These are phyloP conservation scores for Ligdia adustata DNA, from an alignment of 2,888 invertebrate species.

Conservation along the genomic window DNA sequence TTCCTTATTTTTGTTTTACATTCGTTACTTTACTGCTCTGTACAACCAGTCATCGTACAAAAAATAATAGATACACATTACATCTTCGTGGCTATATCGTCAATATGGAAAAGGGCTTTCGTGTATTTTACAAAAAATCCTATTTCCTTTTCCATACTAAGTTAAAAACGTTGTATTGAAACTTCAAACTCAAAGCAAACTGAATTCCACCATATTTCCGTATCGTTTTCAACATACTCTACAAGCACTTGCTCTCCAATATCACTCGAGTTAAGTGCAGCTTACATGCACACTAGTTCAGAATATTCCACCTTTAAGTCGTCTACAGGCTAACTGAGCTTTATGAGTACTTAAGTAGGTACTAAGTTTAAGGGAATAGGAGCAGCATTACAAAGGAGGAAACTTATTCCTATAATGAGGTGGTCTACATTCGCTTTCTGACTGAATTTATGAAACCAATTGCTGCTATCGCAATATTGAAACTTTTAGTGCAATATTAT, in stretches of 20 bases:
- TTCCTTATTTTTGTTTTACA: too few species aligned
- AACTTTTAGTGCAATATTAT: too few species aligned
- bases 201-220: conserved; percentile 3
- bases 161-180: too few species aligned
- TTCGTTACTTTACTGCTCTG: too few species aligned
- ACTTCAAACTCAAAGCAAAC: background rate
- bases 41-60: too few species aligned
- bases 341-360: background rate
- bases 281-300: conserved; percentile 7
- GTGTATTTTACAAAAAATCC: too few species aligned
- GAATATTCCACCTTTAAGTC: conserved; percentile 1
- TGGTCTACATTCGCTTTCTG: background rate
- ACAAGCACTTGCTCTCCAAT: conserved; percentile 5
- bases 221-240: conserved; percentile 12
- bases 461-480: background rate
- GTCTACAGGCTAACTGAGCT: background rate
- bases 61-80: too few species aligned
- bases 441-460: background rate
- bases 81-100: too few species aligned
- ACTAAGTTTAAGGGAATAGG: background rate
- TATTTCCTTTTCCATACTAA: too few species aligned
- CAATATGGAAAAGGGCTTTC: too few species aligned
- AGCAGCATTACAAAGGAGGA: background rate
- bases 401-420: conserved; percentile 1
- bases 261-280: conserved; percentile 10